Percentiles rank a stretch among this genome's conserved stretches.
Evolutionary conservation across 2,888 invertebrate genomes (phyloP).

Genomic region (Tiliacea aurago): DNA sequence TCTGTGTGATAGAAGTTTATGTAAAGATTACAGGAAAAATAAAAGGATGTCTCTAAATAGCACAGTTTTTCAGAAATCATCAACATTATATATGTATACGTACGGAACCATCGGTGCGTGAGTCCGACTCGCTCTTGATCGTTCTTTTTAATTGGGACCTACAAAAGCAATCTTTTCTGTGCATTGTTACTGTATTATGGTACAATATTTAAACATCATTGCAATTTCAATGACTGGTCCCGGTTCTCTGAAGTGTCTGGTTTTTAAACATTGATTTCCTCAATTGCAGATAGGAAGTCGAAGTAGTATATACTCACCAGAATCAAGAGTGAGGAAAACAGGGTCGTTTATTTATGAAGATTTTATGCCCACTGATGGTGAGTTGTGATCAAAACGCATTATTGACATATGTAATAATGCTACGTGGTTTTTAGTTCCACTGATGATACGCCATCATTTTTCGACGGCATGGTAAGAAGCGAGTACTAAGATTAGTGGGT

Average conservation of each 20-base stretch:
- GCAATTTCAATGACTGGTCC: background rate
- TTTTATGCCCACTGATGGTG: slow-evolving; percentile 99
- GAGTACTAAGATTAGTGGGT: slow-evolving; percentile 4
- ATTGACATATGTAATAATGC: slow-evolving; percentile 38
- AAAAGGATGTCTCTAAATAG: too few relatives aligned
- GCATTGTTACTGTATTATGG: background rate
- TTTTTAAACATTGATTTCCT: slow-evolving; percentile 2
- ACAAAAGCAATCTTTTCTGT: too few relatives aligned
- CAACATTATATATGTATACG: too few relatives aligned
- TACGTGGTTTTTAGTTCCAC: slow-evolving; percentile 35
- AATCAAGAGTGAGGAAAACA: slow-evolving; percentile 98
- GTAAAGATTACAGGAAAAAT: too few relatives aligned
- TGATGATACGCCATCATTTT: slow-evolving; percentile 23
- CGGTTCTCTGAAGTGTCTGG: too few relatives aligned
- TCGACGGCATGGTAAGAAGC: slow-evolving; percentile 43
- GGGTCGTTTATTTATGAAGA: slow-evolving; percentile 99
- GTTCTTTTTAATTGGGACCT: too few relatives aligned
- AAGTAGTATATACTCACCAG: slow-evolving; percentile 99
- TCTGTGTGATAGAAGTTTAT: too few relatives aligned
- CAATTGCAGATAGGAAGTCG: slow-evolving; percentile 97
- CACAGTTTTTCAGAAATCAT: too few relatives aligned
- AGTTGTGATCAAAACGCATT: slow-evolving; percentile 68
- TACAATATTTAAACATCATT: background rate
- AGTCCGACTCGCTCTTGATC: too few relatives aligned
- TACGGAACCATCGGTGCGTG: too few relatives aligned